phyloP scores from a whole-genome alignment of 2,797 vertebrate species.

The Holocentrus rufus region DNA sequence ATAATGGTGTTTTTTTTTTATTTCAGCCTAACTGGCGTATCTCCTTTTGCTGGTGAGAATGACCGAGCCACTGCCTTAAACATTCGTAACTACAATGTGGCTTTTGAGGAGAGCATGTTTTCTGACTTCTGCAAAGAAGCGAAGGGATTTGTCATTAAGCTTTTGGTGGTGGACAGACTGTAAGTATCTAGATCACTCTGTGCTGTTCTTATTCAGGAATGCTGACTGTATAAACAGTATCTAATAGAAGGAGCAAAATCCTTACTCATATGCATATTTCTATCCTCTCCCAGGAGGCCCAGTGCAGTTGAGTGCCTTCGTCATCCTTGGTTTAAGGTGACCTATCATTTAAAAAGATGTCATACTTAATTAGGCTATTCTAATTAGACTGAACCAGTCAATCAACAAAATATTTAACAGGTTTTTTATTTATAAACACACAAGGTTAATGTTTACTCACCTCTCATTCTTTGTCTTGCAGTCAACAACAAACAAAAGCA shows the following conservation, averaged over 20 bases:
- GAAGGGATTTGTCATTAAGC: slow-evolving; percentile 94
- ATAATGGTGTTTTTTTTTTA: background rate
- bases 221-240: background rate
- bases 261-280: background rate
- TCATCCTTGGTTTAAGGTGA: slow-evolving; percentile 98
- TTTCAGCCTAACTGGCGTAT: slow-evolving; percentile 92
- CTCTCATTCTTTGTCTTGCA: slow-evolving; percentile 65
- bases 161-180: slow-evolving; percentile 91
- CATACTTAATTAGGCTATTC: background rate
- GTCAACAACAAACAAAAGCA: slow-evolving; percentile 89
- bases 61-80: slow-evolving; percentile 91
- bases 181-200: slow-evolving; percentile 76
- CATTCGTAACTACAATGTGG: slow-evolving; percentile 94
- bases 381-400: background rate
- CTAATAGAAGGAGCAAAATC: background rate
- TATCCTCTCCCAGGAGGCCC: slow-evolving; percentile 85
- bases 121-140: slow-evolving; percentile 91
- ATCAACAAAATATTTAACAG: background rate
- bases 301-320: slow-evolving; percentile 90
- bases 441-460: background rate
- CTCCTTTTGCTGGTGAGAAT: slow-evolving; percentile 94
- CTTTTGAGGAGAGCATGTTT: slow-evolving; percentile 95
- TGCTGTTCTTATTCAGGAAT: background rate
- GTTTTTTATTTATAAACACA: slow-evolving; percentile 9
- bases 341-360: slow-evolving; percentile 17